phyloP scores from a whole-genome alignment of 92 coral and sea anemone species.

The Metridium senile region DNA sequence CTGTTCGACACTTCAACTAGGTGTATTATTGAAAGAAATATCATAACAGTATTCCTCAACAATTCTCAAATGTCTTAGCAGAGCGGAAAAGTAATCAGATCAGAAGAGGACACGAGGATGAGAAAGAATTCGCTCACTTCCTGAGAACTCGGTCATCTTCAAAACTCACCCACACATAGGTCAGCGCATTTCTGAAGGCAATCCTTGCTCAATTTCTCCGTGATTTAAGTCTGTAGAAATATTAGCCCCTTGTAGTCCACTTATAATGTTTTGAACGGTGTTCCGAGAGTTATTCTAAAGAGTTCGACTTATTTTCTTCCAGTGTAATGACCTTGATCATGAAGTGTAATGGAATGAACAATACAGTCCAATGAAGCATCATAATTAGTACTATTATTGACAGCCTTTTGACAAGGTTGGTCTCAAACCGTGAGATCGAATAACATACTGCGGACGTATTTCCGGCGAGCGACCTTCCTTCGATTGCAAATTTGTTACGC shows the following conservation, averaged over 20 bases:
- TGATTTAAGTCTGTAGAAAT: background rate
- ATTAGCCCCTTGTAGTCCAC: background rate
- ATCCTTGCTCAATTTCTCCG: background rate
- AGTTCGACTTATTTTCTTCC: slow-evolving; percentile 6
- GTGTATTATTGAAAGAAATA: background rate
- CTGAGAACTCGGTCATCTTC: slow-evolving; percentile 15
- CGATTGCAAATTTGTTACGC: slow-evolving; percentile 15
- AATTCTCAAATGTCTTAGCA: background rate
- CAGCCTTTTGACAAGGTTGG: slow-evolving; percentile 41
- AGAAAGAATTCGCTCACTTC: slow-evolving; percentile 40
- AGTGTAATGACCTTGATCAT: slow-evolving; percentile 39
- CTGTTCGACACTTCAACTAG: slow-evolving; percentile 29
- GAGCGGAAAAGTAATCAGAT: slow-evolving; percentile 27
- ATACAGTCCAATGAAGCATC: slow-evolving; percentile 38
- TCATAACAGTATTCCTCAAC: slow-evolving; percentile 2
- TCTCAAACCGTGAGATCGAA: slow-evolving; percentile 36
- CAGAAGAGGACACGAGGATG: slow-evolving; percentile 32
- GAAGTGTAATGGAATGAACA: slow-evolving; percentile 52
- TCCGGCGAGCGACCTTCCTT: slow-evolving; percentile 18
- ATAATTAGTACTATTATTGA: slow-evolving; percentile 49
- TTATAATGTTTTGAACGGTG: slow-evolving; percentile 12
- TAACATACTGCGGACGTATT: slow-evolving; percentile 32
- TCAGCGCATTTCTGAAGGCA: background rate
- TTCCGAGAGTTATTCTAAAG: slow-evolving; percentile 3
- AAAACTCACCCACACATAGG: slow-evolving; percentile 21